A percentile compares a stretch with the other conserved stretches of the same genome.
Evolutionary conservation across 2,888 invertebrate species (phyloP).

Genomic region (Metacarcinus magister): DNA sequence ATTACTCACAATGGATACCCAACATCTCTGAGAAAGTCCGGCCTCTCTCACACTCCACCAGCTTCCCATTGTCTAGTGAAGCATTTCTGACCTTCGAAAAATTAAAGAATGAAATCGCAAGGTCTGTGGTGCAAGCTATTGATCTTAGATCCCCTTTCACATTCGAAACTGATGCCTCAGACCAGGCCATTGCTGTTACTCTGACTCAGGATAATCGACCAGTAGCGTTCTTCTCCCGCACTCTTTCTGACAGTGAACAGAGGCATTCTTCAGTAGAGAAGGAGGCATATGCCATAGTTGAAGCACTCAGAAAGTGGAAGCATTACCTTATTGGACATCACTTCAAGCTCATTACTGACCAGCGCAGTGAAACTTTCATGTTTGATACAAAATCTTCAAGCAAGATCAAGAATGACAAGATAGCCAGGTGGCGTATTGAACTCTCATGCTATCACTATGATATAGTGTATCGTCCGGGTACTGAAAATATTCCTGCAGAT

Average conservation of each 20-base stretch:
- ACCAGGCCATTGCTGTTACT: conserved; percentile 52
- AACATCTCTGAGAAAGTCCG: conserved; percentile 61
- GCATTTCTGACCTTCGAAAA: conserved; percentile 14
- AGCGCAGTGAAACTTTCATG: conserved; percentile 65
- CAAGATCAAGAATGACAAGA: conserved; percentile 63
- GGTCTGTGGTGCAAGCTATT: conserved; percentile 34
- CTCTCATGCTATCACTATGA: conserved; percentile 56
- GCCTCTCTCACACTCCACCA: not conserved
- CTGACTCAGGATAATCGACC: conserved; percentile 58
- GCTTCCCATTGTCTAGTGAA: not conserved
- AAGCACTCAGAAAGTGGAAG: conserved; percentile 57
- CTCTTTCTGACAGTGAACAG: conserved; percentile 56
- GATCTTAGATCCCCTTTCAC: conserved; percentile 28
- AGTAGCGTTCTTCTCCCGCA: conserved; percentile 69
- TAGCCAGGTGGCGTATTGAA: conserved; percentile 65
- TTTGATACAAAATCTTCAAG: not conserved
- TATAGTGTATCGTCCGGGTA: conserved; percentile 64
- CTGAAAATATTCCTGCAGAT: conserved; percentile 55
- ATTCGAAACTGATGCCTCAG: conserved; percentile 72
- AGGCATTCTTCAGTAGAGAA: conserved; percentile 63
- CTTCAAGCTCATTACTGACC: conserved; percentile 70
- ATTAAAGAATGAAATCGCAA: conserved; percentile 56
- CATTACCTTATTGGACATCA: conserved; percentile 58
- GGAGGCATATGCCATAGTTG: conserved; percentile 69
- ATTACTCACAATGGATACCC: conserved; percentile 68